Evolutionary conservation across 2,888 invertebrate genomes (phyloP).

Genomic region (Melanophora roralis): DNA sequence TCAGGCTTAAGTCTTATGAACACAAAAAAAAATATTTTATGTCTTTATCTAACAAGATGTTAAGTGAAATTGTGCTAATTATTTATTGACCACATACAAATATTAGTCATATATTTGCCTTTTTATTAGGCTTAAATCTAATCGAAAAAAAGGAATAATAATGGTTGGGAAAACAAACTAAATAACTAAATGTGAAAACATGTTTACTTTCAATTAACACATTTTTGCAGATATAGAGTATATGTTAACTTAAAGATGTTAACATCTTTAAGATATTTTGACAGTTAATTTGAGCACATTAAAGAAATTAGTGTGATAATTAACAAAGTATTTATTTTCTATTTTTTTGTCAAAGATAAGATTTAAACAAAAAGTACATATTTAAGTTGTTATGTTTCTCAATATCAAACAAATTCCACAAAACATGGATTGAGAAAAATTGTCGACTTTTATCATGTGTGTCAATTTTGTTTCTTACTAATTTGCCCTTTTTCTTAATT

Average conservation of each 20-base stretch:
- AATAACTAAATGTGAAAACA: background rate
- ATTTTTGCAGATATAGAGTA: background rate
- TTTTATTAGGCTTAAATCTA: background rate
- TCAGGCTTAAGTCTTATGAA: too few species aligned
- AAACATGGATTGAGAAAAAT: too few species aligned
- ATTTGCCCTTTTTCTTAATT: too few species aligned
- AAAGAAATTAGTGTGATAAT: background rate
- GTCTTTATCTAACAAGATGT: background rate
- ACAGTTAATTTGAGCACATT: background rate
- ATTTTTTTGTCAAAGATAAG: background rate
- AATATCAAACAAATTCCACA: too few species aligned
- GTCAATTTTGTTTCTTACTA: too few species aligned
- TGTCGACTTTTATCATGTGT: too few species aligned
- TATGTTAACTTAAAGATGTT: background rate
- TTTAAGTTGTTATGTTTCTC: too few species aligned
- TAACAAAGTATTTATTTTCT: background rate
- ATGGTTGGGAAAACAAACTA: background rate
- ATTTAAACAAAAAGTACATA: too few species aligned
- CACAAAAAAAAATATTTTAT: too few species aligned
- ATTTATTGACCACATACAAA: background rate
- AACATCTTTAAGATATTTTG: background rate
- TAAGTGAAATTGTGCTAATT: conserved; percentile 6
- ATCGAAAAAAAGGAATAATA: background rate
- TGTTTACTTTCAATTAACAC: background rate
- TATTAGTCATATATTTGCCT: background rate